A percentile compares a stretch with the other conserved stretches of the same genome.
Conservation (phyloP, 2,113 vertebrate species). For the Speoplatyrhinus poulsoni region DNA sequence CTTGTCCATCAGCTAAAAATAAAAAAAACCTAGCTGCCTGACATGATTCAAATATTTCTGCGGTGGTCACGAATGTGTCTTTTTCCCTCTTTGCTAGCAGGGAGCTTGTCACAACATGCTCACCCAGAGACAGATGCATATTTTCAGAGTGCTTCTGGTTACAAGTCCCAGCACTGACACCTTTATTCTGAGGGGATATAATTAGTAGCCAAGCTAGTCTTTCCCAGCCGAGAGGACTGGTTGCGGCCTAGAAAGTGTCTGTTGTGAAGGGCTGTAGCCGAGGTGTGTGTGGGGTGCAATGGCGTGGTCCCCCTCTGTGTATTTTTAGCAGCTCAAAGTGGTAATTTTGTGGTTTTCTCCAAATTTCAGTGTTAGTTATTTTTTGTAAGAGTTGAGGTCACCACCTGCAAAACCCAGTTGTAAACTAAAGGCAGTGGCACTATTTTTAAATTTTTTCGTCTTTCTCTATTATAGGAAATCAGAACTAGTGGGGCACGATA, state of each 20-base stretch:
- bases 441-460: neutral
- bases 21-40: constrained; percentile 11
- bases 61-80: constrained; percentile 10
- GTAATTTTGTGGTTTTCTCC: constrained; percentile 58
- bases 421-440: neutral
- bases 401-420: constrained; percentile 5
- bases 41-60: constrained; percentile 21
- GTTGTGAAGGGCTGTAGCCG: constrained; percentile 38
- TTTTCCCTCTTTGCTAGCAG: constrained; percentile 10
- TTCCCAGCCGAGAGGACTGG: constrained; percentile 41
- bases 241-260: constrained; percentile 69
- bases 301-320: constrained; percentile 47
- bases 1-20: neutral
- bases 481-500: too few relatives aligned
- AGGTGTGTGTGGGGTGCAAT: constrained; percentile 26
- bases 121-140: constrained; percentile 60
- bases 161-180: constrained; percentile 68
- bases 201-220: constrained; percentile 60
- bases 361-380: constrained; percentile 39
- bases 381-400: neutral
- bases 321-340: constrained; percentile 56
- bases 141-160: constrained; percentile 66
- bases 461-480: too few relatives aligned
- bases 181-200: constrained; percentile 65
- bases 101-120: constrained; percentile 43